Evolutionary conservation across 2,888 invertebrate species (phyloP).

Genomic region (Plagodis dolabraria): DNA sequence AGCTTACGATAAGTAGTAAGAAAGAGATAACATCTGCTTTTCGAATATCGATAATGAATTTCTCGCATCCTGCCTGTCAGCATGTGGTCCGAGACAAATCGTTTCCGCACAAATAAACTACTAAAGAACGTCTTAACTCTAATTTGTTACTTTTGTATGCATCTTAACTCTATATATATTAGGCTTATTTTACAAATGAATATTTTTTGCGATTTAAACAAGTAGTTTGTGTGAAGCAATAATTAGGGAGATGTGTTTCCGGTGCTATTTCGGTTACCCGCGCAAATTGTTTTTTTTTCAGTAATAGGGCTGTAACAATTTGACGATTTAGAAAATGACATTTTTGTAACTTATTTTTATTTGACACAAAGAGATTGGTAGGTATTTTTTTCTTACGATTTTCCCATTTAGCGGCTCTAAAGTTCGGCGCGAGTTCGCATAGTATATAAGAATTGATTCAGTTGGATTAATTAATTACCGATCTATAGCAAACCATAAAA

Average conservation of each 20-base stretch:
- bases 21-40: constrained; percentile 56
- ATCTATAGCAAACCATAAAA: too few species aligned
- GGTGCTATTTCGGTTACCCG: constrained; percentile 73
- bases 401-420: too few species aligned
- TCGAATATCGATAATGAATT: constrained; percentile 75
- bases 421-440: too few species aligned
- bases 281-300: constrained; percentile 67
- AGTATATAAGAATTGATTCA: too few species aligned
- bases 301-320: constrained; percentile 43
- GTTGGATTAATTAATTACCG: too few species aligned
- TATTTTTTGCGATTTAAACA: constrained; percentile 34
- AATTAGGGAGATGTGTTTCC: constrained; percentile 74
- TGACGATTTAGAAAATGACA: background rate
- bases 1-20: constrained; percentile 10
- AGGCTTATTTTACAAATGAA: constrained; percentile 26
- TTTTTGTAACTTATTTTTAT: background rate
- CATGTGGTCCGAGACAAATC: constrained; percentile 80
- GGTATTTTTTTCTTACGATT: too few species aligned
- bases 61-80: constrained; percentile 78
- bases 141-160: background rate
- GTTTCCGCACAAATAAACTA: constrained; percentile 62
- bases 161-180: background rate
- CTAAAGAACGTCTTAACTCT: constrained; percentile 20
- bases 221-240: constrained; percentile 41
- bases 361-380: background rate